Evolutionary conservation across 2,888 invertebrate genomes (phyloP).

Genomic region (Mechanitis mazaeus): DNA sequence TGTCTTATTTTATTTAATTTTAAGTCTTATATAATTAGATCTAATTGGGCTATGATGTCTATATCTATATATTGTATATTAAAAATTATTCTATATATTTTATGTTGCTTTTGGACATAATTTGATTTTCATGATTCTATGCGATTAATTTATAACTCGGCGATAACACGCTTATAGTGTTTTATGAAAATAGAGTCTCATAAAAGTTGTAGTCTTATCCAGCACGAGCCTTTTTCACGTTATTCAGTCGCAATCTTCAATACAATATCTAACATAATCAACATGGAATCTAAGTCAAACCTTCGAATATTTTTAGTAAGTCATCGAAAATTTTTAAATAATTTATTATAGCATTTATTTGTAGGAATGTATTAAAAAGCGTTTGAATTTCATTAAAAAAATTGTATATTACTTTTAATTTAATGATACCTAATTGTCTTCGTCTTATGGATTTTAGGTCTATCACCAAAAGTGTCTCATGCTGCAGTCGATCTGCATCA

Average conservation of each 20-base stretch:
- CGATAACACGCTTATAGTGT: neutral
- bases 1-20: too few relatives aligned
- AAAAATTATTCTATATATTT: too few relatives aligned
- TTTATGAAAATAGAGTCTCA: neutral
- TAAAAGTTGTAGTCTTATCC: conserved; percentile 1
- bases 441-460: conserved; percentile 2
- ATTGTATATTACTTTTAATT: too few relatives aligned
- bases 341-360: too few relatives aligned
- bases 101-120: too few relatives aligned
- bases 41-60: too few relatives aligned
- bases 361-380: too few relatives aligned
- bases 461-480: conserved; percentile 11
- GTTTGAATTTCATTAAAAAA: too few relatives aligned
- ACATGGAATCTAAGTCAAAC: neutral
- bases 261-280: neutral
- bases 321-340: too few relatives aligned
- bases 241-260: neutral
- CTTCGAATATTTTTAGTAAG: neutral
- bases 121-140: neutral
- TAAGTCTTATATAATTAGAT: too few relatives aligned
- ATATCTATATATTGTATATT: too few relatives aligned
- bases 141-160: neutral
- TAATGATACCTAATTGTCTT: neutral
- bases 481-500: conserved; percentile 32
- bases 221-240: neutral